Base-by-base conservation (phyloP, 30 jellyfish, hydroid and myxozoan species). In the Sanderia malayensis region DNA sequence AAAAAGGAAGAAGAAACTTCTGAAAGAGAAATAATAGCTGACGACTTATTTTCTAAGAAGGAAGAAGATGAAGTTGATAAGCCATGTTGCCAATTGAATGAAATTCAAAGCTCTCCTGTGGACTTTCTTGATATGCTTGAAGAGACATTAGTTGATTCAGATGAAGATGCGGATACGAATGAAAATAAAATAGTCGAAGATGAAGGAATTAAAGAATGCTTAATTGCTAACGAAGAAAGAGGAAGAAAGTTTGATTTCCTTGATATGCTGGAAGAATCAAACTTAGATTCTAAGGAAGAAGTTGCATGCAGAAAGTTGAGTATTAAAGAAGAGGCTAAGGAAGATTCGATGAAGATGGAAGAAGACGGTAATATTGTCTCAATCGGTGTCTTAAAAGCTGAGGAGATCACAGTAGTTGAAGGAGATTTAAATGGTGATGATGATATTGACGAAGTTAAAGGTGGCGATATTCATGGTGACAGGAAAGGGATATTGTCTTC, bases 231-330 rank as follows among this genome's bases (percentile, higher is more conserved):
- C 64, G 64, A 49, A 49, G 64, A 49, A 49, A 49, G 64, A 2
- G 27, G 24, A 49, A 19, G 23, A 15, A 49, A 18, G 25, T 49
- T 49, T 49, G 58, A 58, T 44, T 67, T 78, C 44, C 70, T 78
- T 20, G 89, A 78, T 44, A 19, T 78, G 75, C 58, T 78, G 23
- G 89, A 78, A 22, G 89, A 78, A 44, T 64, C 89, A 21, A 78
- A 78, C 30, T 78, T 78, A 17, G 89, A 78, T 49, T 46, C 82
- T 24, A 65, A 57, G 13, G 89, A 78, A 58, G 82, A 78, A 34
- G 89, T 58, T 59, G 34, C 7, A 3, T 58, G 10, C 41, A 66
- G 82, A 32, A 25, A 70, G 53, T 34, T 33, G 73, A 28, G 37
- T n/a, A 29, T 70, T 10, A 23, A 73, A 28, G 64, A 13, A 20